A percentile compares a stretch with the other conserved stretches of the same genome.
These are phyloP conservation scores for Brachionus angularis DNA, from an alignment of 1,140 invertebrate species.

Conservation along the genomic window DNA sequence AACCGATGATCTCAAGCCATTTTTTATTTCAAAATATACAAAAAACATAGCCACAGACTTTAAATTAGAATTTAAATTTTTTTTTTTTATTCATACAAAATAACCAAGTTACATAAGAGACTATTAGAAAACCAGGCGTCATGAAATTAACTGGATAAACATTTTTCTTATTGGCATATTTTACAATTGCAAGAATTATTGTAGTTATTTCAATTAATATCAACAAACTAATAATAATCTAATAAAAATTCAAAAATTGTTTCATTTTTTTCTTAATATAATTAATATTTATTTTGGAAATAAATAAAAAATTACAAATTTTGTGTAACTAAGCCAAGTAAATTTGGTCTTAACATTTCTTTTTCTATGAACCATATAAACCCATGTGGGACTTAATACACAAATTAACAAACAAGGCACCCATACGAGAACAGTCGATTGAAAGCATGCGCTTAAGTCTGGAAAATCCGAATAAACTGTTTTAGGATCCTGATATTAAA, in stretches of 20 bases:
- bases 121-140: not conserved
- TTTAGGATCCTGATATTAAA: not conserved
- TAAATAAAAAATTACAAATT: slow-evolving; percentile 1
- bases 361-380: slow-evolving; percentile 29
- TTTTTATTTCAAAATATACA: not conserved
- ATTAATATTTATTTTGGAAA: not conserved
- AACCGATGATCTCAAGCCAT: slow-evolving; percentile 29
- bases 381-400: not conserved
- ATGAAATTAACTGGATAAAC: slow-evolving; percentile 18
- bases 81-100: not conserved
- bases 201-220: slow-evolving; percentile 1
- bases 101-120: not conserved
- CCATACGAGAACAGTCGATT: not conserved
- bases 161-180: not conserved
- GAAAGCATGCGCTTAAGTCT: slow-evolving; percentile 19
- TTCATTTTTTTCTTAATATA: not conserved
- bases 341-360: not conserved
- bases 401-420: not conserved
- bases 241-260: not conserved
- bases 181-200: not conserved
- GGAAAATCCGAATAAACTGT: not conserved
- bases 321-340: not conserved
- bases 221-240: slow-evolving; percentile 30
- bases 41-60: not conserved
- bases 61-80: not conserved